Percentiles rank a stretch among this genome's conserved stretches.
These are phyloP conservation scores for Rhyacophila evoluta DNA, from an alignment of 2,888 invertebrate genomes.

Conservation along the genomic window DNA sequence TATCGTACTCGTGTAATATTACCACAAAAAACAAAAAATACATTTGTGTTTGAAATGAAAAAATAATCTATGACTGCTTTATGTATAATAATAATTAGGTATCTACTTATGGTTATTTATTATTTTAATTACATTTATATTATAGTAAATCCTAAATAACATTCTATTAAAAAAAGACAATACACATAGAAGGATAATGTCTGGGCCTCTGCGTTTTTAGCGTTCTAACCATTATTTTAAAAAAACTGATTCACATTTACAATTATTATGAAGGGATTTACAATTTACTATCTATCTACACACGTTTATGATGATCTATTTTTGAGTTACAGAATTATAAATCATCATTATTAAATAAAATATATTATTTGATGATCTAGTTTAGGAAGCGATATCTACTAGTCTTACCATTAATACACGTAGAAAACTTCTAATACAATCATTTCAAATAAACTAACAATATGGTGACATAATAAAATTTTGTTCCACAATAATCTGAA, in stretches of 20 bases:
- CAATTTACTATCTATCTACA: neutral
- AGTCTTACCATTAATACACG: neutral
- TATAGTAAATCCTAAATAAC: neutral
- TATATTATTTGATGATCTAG: neutral
- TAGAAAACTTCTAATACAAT: neutral
- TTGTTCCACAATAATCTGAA: no score
- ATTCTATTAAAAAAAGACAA: constrained; percentile 9
- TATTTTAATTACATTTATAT: neutral
- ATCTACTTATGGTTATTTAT: constrained; percentile 3
- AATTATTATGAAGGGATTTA: neutral
- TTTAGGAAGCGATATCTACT: neutral
- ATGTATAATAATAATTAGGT: constrained; percentile 1
- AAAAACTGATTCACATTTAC: neutral
- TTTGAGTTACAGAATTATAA: neutral
- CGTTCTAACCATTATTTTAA: neutral
- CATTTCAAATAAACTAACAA: neutral
- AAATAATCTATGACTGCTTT: constrained; percentile 11
- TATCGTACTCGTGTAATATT: no score
- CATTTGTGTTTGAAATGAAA: neutral
- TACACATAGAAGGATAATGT: constrained; percentile 5
- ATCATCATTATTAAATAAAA: neutral
- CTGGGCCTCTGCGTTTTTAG: neutral
- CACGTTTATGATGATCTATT: neutral
- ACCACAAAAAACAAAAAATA: no score
- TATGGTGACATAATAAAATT: no score